Evolutionary conservation across 2,113 vertebrate species (phyloP).

Genomic region (Brachyistius frenatus): DNA sequence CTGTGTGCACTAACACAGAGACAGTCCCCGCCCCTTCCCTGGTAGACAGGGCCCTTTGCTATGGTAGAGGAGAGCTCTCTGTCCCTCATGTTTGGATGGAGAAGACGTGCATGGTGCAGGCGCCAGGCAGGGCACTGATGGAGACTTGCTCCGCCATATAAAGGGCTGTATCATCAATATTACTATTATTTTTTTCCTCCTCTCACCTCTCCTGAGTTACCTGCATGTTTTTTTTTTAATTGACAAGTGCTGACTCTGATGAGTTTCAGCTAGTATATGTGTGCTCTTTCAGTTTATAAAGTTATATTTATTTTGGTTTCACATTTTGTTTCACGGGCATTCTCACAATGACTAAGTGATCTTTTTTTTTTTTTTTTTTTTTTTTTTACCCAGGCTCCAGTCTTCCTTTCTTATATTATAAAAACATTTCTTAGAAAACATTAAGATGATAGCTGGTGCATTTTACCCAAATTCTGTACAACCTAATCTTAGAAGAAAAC

Average conservation of each 20-base stretch:
- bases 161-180: conserved; percentile 90
- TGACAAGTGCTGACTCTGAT: conserved; percentile 83
- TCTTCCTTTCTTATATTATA: conserved; percentile 38
- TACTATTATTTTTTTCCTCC: conserved; percentile 77
- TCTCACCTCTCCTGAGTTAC: conserved; percentile 80
- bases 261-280: conserved; percentile 82
- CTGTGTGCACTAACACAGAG: conserved; percentile 84
- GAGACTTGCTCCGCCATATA: conserved; percentile 85
- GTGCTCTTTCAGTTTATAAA: conserved; percentile 54
- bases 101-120: conserved; percentile 93
- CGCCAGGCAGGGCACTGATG: conserved; percentile 89
- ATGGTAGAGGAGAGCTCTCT: conserved; percentile 82
- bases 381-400: not conserved
- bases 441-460: not conserved
- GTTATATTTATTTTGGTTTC: conserved; percentile 57
- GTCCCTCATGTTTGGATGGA: conserved; percentile 92
- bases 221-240: conserved; percentile 82
- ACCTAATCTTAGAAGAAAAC: not conserved
- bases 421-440: conserved; percentile 8
- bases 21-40: conserved; percentile 20
- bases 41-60: conserved; percentile 60
- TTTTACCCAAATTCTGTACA: conserved; percentile 21
- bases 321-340: conserved; percentile 71
- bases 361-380: conserved; percentile 24
- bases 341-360: conserved; percentile 61